Evolutionary conservation across 2,888 invertebrate genomes (phyloP).

Genomic region (Tachystola acroxantha): DNA sequence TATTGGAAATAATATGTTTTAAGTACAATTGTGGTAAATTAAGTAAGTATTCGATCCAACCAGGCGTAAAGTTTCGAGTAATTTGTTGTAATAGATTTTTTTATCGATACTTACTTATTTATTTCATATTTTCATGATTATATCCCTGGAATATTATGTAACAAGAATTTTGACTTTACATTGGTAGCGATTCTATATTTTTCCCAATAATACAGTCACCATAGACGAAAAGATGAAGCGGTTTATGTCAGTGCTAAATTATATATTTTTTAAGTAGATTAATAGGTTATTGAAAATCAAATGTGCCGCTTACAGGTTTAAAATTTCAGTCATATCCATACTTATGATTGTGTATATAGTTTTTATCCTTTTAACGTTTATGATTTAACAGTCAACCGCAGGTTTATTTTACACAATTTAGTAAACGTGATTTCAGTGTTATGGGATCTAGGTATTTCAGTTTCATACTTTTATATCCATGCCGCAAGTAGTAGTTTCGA

Average conservation of each 20-base stretch:
- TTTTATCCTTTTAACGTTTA: conserved; percentile 32
- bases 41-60: no score
- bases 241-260: conserved; percentile 23
- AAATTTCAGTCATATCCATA: conserved; percentile 34
- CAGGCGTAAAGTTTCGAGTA: no score
- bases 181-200: no score
- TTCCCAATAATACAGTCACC: conserved; percentile 5
- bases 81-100: no score
- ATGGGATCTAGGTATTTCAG: background rate
- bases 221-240: conserved; percentile 2
- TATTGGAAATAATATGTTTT: no score
- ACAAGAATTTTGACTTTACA: no score
- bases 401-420: background rate
- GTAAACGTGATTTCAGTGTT: background rate
- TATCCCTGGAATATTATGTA: no score
- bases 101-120: no score
- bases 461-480: no score
- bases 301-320: conserved; percentile 31
- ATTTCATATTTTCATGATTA: no score
- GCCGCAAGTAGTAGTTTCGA: no score
- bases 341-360: conserved; percentile 35
- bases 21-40: no score
- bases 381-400: conserved; percentile 24
- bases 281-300: conserved; percentile 39
- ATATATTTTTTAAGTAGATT: conserved; percentile 38